Percentiles rank a stretch among this genome's conserved stretches.
phyloP scores from a whole-genome alignment of 2,113 vertebrate species.

The Forbesichthys papilliferus region DNA sequence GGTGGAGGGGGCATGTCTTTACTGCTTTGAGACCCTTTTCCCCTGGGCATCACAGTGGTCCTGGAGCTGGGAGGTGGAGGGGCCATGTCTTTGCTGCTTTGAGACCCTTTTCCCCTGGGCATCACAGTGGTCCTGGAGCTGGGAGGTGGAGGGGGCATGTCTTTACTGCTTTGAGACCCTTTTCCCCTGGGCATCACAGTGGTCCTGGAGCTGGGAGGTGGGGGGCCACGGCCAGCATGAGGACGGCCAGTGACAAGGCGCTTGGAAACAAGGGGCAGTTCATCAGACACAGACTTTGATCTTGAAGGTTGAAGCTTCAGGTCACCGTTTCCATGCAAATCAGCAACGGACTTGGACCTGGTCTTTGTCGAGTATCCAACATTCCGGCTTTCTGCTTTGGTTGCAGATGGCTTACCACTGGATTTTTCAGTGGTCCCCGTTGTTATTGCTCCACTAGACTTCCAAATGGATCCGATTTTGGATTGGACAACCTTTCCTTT shows the following conservation, averaged over 20 bases:
- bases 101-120: too few relatives aligned
- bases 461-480: slow-evolving; percentile 90
- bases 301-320: slow-evolving; percentile 25
- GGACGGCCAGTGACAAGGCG: slow-evolving; percentile 1
- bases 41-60: too few relatives aligned
- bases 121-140: too few relatives aligned
- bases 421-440: slow-evolving; percentile 33
- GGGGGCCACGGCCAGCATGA: background rate
- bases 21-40: too few relatives aligned
- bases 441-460: slow-evolving; percentile 48
- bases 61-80: too few relatives aligned
- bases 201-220: too few relatives aligned
- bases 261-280: slow-evolving; percentile 33
- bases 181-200: too few relatives aligned
- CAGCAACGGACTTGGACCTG: slow-evolving; percentile 21
- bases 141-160: too few relatives aligned
- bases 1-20: slow-evolving; percentile 61
- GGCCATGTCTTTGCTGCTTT: too few relatives aligned
- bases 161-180: too few relatives aligned
- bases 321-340: slow-evolving; percentile 1
- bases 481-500: slow-evolving; percentile 87
- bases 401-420: slow-evolving; percentile 31
- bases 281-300: slow-evolving; percentile 43
- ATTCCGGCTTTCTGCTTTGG: slow-evolving; percentile 30
- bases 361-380: slow-evolving; percentile 19